Evolutionary conservation across 2,113 vertebrate species (phyloP).

Genomic region (Pantherophis guttatus): DNA sequence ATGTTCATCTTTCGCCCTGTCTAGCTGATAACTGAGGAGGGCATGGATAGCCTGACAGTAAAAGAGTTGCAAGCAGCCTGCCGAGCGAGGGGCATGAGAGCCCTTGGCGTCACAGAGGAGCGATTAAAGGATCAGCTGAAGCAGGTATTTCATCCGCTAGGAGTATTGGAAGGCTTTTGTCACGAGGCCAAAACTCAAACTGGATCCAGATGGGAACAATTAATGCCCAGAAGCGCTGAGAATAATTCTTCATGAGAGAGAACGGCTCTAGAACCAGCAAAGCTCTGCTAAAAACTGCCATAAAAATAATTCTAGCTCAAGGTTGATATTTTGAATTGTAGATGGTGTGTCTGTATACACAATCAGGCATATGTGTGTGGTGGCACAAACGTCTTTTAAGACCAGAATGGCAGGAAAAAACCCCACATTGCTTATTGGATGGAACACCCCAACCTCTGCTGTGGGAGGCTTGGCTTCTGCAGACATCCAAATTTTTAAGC

Average conservation of each 20-base stretch:
- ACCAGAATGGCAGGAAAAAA: not conserved
- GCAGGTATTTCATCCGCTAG: conserved; percentile 73
- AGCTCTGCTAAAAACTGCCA: not conserved
- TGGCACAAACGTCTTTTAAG: not conserved
- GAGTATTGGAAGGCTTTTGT: not conserved
- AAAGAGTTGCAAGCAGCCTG: conserved; percentile 93
- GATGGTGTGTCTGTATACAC: not conserved
- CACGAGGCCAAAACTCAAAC: not conserved
- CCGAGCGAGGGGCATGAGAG: conserved; percentile 92
- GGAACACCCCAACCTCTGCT: not conserved
- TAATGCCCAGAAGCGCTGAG: not conserved
- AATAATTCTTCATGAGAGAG: not conserved
- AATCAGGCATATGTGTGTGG: not conserved
- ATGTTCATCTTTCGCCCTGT: not conserved
- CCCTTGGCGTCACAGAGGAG: conserved; percentile 93
- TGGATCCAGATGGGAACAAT: not conserved
- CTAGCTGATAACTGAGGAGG: conserved; percentile 92
- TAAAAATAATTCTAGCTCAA: not conserved
- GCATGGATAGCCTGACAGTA: conserved; percentile 86
- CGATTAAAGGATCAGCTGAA: conserved; percentile 87
- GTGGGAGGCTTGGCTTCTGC: not conserved
- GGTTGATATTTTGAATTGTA: not conserved
- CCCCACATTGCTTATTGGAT: not conserved
- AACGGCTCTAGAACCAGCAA: not conserved
- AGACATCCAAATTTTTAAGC: not conserved